Conservation (phyloP, 37 sponge, comb jelly and placozoan genomes). For the Petrosia ficiformis region DNA sequence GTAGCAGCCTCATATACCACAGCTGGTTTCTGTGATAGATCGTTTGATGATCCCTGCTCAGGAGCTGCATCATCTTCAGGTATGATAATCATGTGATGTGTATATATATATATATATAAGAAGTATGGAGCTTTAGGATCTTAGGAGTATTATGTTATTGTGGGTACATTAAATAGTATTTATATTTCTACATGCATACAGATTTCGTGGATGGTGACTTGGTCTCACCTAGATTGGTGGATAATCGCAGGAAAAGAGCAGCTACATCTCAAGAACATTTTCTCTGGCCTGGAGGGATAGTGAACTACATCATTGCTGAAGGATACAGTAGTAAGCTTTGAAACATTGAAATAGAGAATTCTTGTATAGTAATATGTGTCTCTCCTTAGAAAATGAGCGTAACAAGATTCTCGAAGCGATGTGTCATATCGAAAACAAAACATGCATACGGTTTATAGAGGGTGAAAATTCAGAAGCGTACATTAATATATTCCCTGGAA, state of each 20-base stretch:
- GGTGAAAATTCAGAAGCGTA: constrained; percentile 24
- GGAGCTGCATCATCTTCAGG: no score
- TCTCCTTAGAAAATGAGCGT: constrained; percentile 34
- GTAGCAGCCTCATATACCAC: no score
- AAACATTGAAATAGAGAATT: not conserved
- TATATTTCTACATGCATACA: no score
- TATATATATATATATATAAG: no score
- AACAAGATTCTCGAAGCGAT: constrained; percentile 47
- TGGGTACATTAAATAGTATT: no score
- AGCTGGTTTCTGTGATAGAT: no score
- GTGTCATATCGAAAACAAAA: constrained; percentile 72
- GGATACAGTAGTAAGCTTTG: constrained; percentile 48
- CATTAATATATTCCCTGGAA: constrained; percentile 62
- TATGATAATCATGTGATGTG: no score
- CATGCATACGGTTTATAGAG: constrained; percentile 65
- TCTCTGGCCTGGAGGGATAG: constrained; percentile 65
- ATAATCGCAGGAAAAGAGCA: constrained; percentile 48
- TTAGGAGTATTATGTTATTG: no score
- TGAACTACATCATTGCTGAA: constrained; percentile 37
- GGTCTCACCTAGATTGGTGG: not conserved
- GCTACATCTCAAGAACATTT: constrained; percentile 34
- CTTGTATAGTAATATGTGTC: not conserved
- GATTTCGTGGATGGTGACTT: not conserved
- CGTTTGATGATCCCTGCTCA: no score
- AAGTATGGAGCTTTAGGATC: no score